A percentile compares a stretch with the other conserved stretches of the same genome.
Evolutionary conservation across 1,140 invertebrate species (phyloP).

Genomic region (Meteorus sp.): DNA sequence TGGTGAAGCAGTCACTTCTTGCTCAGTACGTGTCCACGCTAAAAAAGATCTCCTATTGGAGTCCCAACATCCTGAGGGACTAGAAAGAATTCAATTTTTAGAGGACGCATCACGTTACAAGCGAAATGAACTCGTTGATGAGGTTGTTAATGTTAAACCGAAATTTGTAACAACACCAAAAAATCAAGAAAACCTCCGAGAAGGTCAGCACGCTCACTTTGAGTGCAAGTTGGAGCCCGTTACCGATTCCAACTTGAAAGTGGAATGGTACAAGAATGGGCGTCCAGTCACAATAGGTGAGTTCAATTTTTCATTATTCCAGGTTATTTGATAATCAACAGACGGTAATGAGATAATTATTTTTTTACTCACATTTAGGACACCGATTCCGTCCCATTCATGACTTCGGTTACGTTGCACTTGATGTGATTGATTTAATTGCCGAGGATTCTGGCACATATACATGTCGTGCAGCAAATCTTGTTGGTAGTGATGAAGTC

Average conservation of each 20-base stretch:
- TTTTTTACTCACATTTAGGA: slow-evolving; percentile 56
- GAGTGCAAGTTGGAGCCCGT: slow-evolving; percentile 97
- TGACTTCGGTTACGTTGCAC: slow-evolving; percentile 92
- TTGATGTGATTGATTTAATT: slow-evolving; percentile 89
- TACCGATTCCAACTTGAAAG: slow-evolving; percentile 89
- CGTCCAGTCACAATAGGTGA: slow-evolving; percentile 79
- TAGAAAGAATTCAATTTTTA: slow-evolving; percentile 89
- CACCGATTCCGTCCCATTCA: slow-evolving; percentile 92
- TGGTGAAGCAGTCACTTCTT: slow-evolving; percentile 93
- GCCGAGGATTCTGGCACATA: slow-evolving; percentile 93
- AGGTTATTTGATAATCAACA: not conserved
- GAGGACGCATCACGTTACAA: slow-evolving; percentile 87
- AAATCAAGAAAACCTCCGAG: slow-evolving; percentile 79
- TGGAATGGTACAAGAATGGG: slow-evolving; percentile 93
- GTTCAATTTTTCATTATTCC: too few species aligned
- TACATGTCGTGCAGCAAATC: slow-evolving; percentile 88
- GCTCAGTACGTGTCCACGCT: slow-evolving; percentile 82
- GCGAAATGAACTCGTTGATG: slow-evolving; percentile 79
- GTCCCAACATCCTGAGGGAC: slow-evolving; percentile 81
- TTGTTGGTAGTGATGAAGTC: slow-evolving; percentile 85
- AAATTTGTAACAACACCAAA: slow-evolving; percentile 85
- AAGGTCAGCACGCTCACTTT: slow-evolving; percentile 94
- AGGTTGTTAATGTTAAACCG: slow-evolving; percentile 80
- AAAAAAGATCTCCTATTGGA: slow-evolving; percentile 85
- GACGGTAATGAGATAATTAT: not conserved